phyloP scores from a whole-genome alignment of 2,113 vertebrate species.

The Noturus placidus region DNA sequence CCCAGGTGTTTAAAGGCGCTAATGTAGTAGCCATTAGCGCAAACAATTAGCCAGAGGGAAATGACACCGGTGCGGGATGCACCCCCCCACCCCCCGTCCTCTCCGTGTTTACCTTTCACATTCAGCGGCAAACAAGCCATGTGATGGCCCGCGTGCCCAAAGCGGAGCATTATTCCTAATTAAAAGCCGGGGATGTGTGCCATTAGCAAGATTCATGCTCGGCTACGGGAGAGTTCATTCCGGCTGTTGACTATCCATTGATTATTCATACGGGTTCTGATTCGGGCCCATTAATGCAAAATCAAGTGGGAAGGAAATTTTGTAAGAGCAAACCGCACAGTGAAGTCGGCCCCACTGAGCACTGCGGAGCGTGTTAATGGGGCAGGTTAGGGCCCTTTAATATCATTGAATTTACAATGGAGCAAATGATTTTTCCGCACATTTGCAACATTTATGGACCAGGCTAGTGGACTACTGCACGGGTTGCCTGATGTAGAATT shows the following conservation, averaged over 20 bases:
- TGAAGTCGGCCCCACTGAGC: slow-evolving; percentile 41
- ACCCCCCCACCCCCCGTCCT: too few relatives aligned
- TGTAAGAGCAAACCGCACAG: slow-evolving; percentile 32
- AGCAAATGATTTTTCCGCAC: slow-evolving; percentile 25
- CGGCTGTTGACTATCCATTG: slow-evolving; percentile 74
- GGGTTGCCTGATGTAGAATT: neutral
- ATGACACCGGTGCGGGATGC: slow-evolving; percentile 59
- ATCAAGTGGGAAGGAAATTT: slow-evolving; percentile 73
- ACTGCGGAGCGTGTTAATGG: slow-evolving; percentile 31
- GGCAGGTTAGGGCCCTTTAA: slow-evolving; percentile 39
- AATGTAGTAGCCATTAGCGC: slow-evolving; percentile 75
- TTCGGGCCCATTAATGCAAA: slow-evolving; percentile 75
- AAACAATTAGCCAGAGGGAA: slow-evolving; percentile 65
- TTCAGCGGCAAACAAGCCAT: slow-evolving; percentile 75
- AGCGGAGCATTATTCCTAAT: slow-evolving; percentile 71
- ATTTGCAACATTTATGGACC: slow-evolving; percentile 3
- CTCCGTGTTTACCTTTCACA: slow-evolving; percentile 72
- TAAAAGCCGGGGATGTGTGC: slow-evolving; percentile 67
- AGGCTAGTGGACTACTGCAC: neutral
- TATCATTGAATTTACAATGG: slow-evolving; percentile 41
- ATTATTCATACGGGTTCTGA: slow-evolving; percentile 78
- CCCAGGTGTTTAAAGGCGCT: slow-evolving; percentile 76
- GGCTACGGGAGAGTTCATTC: slow-evolving; percentile 69
- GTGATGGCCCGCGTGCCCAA: slow-evolving; percentile 69
- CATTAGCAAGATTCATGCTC: slow-evolving; percentile 75